phyloP scores from a whole-genome alignment of 2,113 vertebrate species.

The Scomber colias region DNA sequence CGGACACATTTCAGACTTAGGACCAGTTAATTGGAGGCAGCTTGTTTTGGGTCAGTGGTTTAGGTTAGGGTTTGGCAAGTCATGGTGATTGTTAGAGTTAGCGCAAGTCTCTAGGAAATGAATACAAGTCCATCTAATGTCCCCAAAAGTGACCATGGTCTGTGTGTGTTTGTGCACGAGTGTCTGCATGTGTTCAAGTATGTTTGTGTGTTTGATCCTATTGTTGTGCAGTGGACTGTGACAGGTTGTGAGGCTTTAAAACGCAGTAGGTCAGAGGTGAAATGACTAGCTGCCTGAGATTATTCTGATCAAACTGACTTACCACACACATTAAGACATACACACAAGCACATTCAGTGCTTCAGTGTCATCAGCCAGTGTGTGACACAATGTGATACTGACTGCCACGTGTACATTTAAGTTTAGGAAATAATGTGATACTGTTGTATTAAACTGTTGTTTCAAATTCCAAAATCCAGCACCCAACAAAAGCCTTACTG shows the following conservation, averaged over 20 bases:
- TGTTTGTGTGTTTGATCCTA: not conserved
- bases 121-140: too few species aligned
- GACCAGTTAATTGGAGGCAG: too few species aligned
- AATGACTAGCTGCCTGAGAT: slow-evolving; percentile 34
- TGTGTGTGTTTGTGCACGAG: not conserved
- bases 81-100: too few species aligned
- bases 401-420: too few species aligned
- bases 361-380: not conserved
- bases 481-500: not conserved
- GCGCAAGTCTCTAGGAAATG: too few species aligned
- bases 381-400: too few species aligned
- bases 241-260: slow-evolving; percentile 35
- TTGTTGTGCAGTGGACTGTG: slow-evolving; percentile 40
- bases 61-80: not conserved
- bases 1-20: too few species aligned
- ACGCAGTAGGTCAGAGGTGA: slow-evolving; percentile 55
- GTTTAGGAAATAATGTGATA: not conserved
- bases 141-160: too few species aligned
- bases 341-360: not conserved
- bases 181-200: not conserved
- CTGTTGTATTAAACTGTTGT: not conserved
- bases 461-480: not conserved
- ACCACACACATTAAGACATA: not conserved
- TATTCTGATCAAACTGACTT: slow-evolving; percentile 34
- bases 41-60: too few species aligned